Evolutionary conservation across 1,140 invertebrate species (phyloP), one percentile per base, ranked within the genome.

Genomic region (Lordiphosa clarofinis): DNA sequence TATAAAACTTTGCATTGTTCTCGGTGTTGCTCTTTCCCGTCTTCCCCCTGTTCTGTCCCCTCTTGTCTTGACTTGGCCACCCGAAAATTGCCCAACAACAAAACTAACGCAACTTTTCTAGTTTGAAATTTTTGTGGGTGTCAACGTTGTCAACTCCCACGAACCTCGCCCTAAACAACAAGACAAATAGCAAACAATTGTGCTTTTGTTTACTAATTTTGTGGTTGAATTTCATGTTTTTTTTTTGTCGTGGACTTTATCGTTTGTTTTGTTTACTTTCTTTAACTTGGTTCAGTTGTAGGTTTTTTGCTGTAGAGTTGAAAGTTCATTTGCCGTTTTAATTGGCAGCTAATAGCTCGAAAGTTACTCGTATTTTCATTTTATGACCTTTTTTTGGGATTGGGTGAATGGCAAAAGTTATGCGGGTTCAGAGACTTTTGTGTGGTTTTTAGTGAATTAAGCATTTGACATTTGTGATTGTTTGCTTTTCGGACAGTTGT

Each of bases 241-340:
- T 19, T 43, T 49, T 50, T 42, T 55, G 46, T 46, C 43, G 63
- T 57, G 64, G 57, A 56, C 59, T 82, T 81, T 76, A 72, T 67
- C 61, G 61, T 60, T 74, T 48, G 50, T 38, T 68, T 81, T 82
- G 46, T 37, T 57, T 46, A 21, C 21, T 54, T 13, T 36, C 15
- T 13, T 35, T 42, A 15, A 33, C 31, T 50, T 50, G 15, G 48
- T 24, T 38, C 37, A 38, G 35, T 50, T 50, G 15, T 58, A 59
- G 36, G 40, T 38, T 19, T 40, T 43, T 39, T 31, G 38, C 49
- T 56, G 44, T 19, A 12, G 40, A 62, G 76, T 82, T 82, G 67
- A 84, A 84, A 82, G 76, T 82, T 82, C 76, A 76, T 76, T 76
- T 84, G 62, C 78, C 72, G 78, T 84, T 82, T 84, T 82, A 82